Percentiles rank a stretch among this genome's conserved stretches.
Evolutionary conservation across 2,113 vertebrate species (phyloP).

Genomic region (Hippocampus abdominalis): DNA sequence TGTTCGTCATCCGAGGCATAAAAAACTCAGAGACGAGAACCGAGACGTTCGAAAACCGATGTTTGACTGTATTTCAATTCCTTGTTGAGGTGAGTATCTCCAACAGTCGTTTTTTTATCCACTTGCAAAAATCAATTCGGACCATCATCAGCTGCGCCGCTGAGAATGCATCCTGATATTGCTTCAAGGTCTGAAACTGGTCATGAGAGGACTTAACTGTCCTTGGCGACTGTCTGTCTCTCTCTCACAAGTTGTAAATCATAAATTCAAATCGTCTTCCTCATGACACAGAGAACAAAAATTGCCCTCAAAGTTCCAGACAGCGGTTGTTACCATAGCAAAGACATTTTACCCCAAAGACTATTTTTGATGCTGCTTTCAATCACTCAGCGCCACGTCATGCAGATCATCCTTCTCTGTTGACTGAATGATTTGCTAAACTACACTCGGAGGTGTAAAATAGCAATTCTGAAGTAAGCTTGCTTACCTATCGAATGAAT

Average conservation of each 20-base stretch:
- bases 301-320: conserved; percentile 31
- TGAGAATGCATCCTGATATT: no score
- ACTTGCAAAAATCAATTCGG: no score
- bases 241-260: conserved; percentile 25
- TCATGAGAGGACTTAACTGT: conserved; percentile 40
- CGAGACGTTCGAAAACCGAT: no score
- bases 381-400: conserved; percentile 21
- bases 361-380: conserved; percentile 51
- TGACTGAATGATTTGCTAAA: not conserved
- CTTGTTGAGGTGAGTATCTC: no score
- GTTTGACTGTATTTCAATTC: no score
- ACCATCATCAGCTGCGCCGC: no score
- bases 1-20: no score
- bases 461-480: not conserved
- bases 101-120: no score
- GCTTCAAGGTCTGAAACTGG: no score
- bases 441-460: not conserved
- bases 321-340: conserved; percentile 50
- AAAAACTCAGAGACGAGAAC: no score
- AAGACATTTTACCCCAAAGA: conserved; percentile 37
- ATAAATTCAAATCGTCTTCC: conserved; percentile 39
- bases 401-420: conserved; percentile 18
- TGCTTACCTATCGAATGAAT: not conserved
- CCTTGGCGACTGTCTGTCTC: conserved; percentile 45
- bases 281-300: conserved; percentile 22